Evolutionary conservation across 2,797 vertebrate genomes (phyloP).

Genomic region (Micromesistius poutassou): DNA sequence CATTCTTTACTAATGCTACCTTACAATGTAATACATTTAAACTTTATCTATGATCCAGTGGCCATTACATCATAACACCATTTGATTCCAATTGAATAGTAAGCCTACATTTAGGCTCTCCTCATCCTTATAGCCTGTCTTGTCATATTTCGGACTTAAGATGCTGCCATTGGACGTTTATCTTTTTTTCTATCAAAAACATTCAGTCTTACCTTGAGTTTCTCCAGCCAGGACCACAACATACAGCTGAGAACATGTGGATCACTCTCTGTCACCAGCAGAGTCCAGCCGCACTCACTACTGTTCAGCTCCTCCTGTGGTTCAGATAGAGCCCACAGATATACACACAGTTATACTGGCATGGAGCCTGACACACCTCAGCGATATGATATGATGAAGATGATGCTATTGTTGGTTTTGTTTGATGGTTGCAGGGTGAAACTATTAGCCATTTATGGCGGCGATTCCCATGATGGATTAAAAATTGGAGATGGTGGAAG

Average conservation of each 20-base stretch:
- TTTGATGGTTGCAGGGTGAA: not conserved
- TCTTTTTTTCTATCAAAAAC: not conserved
- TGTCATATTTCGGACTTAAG: not conserved
- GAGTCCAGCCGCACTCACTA: slow-evolving; percentile 76
- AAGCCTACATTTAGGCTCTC: too few relatives aligned
- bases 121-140: not conserved
- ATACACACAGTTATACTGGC: not conserved
- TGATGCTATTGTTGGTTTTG: not conserved
- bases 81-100: not conserved
- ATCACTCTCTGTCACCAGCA: slow-evolving; percentile 72
- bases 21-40: not conserved
- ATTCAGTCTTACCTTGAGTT: slow-evolving; percentile 70
- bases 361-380: not conserved
- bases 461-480: not conserved
- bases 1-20: not conserved
- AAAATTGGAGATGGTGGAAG: not conserved
- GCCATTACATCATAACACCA: not conserved
- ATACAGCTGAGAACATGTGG: slow-evolving; percentile 73
- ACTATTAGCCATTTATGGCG: not conserved
- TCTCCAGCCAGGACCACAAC: slow-evolving; percentile 80
- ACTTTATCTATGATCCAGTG: not conserved
- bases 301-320: slow-evolving; percentile 76
- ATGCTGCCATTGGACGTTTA: slow-evolving; percentile 14
- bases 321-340: not conserved
- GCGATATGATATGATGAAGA: not conserved